Conservation (phyloP, 2,113 vertebrate species). For the Perca flavescens region DNA sequence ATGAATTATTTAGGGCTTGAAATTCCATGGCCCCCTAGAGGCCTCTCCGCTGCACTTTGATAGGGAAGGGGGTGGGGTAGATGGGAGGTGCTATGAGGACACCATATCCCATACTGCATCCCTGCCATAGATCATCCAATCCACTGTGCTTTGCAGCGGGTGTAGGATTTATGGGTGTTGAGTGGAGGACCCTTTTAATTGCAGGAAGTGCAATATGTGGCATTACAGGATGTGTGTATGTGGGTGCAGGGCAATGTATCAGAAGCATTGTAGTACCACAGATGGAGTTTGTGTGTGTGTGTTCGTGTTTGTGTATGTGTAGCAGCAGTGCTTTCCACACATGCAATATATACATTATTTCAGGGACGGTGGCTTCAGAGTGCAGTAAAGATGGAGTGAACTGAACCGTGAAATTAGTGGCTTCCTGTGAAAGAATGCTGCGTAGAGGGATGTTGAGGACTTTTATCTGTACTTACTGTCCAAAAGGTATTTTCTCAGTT, state of each 20-base stretch:
- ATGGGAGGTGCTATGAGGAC: constrained; percentile 49
- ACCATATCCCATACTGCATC: constrained; percentile 52
- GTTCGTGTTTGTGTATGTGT: constrained; percentile 4
- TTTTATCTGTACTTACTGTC: constrained; percentile 84
- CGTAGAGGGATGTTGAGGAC: constrained; percentile 17
- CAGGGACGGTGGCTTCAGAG: constrained; percentile 29
- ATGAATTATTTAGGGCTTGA: constrained; percentile 84
- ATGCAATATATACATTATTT: constrained; percentile 41
- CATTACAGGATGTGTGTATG: constrained; percentile 27
- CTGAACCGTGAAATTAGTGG: constrained; percentile 43
- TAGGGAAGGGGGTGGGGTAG: constrained; percentile 50
- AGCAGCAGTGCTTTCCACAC: constrained; percentile 1
- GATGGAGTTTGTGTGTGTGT: background rate
- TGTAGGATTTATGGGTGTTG: constrained; percentile 33
- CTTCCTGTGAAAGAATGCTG: constrained; percentile 58
- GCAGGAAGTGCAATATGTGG: constrained; percentile 34
- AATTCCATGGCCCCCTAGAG: constrained; percentile 76
- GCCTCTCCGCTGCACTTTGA: constrained; percentile 59
- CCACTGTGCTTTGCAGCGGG: constrained; percentile 5
- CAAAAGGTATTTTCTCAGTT: constrained; percentile 83
- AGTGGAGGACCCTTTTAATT: constrained; percentile 37
- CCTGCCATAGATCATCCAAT: constrained; percentile 38
- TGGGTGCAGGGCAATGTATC: constrained; percentile 23
- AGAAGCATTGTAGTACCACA: background rate
- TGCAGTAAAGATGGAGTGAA: constrained; percentile 34